Evolutionary conservation across 2,797 vertebrate genomes (phyloP).

Genomic region (Telmatherina bonti): DNA sequence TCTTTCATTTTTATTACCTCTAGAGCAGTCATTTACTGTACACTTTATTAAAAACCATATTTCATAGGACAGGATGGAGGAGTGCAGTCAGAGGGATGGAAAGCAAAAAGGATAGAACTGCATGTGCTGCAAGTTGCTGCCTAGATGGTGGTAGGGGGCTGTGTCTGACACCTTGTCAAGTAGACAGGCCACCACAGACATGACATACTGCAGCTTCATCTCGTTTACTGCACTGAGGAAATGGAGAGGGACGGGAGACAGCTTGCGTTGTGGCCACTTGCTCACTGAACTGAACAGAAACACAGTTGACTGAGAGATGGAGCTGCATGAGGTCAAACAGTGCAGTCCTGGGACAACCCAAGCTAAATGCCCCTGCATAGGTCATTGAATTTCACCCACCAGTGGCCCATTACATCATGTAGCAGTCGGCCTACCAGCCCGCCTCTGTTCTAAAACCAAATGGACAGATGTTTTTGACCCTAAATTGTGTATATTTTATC

Average conservation of each 20-base stretch:
- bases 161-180: conserved; percentile 82
- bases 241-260: conserved; percentile 80
- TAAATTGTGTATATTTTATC: conserved; percentile 26
- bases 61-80: conserved; percentile 75
- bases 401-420: conserved; percentile 71
- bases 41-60: conserved; percentile 87
- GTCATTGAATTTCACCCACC: conserved; percentile 67
- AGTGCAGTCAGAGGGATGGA: conserved; percentile 57
- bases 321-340: conserved; percentile 71
- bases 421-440: conserved; percentile 50
- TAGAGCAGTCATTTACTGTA: conserved; percentile 79
- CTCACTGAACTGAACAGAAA: conserved; percentile 73
- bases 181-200: conserved; percentile 73
- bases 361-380: conserved; percentile 62
- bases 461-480: conserved; percentile 28
- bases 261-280: conserved; percentile 74
- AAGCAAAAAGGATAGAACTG: conserved; percentile 40
- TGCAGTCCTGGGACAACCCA: conserved; percentile 57
- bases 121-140: conserved; percentile 56
- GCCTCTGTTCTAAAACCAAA: conserved; percentile 35
- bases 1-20: conserved; percentile 83
- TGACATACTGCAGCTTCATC: conserved; percentile 81
- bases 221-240: conserved; percentile 75
- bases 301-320: conserved; percentile 70
- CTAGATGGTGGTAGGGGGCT: conserved; percentile 45